Base-by-base conservation (phyloP, 1,140 invertebrate genomes). In the Ylistrum balloti region DNA sequence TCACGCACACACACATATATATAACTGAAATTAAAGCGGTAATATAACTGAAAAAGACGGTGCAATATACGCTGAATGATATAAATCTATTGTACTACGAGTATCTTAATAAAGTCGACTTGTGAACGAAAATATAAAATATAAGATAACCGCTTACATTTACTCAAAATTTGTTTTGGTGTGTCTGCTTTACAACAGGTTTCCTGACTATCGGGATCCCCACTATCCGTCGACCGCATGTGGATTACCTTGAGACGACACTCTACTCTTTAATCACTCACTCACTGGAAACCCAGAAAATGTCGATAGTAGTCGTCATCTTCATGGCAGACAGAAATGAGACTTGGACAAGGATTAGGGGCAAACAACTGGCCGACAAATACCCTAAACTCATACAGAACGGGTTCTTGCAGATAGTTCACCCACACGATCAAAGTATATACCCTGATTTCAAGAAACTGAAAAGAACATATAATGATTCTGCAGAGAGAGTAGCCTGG, bases 371-470 rank as follows among this genome's bases (percentile, higher is more conserved):
- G 7, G 88, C 87, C 32, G 56, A 85, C 0, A 90, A 88, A 88
- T 95, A 92, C 88, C 41, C 87, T 10, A 13, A 88, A 22, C 56
- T 92, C 88, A 86, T 93, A 20, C 45, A 92, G 0, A 35, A 11
- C 5, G 96, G 96, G n/a, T 94, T 96, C 20, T 74, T 96, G 28
- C 94, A 94, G 86, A 92, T 96, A 13, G 91, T 96, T 28, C 93
- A 94, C 45, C 93, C 94, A 11, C 91, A 93, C 0, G 15, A 90
- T 11, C 56, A 74, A 74, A 88, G 92, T 34, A 93, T 95, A 85
- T 96, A 96, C 88, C 95, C 95, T 17, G 92, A 93, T 74, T 91
- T 95, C 20, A 88, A 93, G 45, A 88, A 93, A 48, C 93, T 95
- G n/a, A 95, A 94, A 33, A 90, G 93, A 86, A 96, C 95, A 32